These are phyloP conservation scores for Cololabis saira DNA, from an alignment of 2,113 vertebrate species.

Conservation along the genomic window DNA sequence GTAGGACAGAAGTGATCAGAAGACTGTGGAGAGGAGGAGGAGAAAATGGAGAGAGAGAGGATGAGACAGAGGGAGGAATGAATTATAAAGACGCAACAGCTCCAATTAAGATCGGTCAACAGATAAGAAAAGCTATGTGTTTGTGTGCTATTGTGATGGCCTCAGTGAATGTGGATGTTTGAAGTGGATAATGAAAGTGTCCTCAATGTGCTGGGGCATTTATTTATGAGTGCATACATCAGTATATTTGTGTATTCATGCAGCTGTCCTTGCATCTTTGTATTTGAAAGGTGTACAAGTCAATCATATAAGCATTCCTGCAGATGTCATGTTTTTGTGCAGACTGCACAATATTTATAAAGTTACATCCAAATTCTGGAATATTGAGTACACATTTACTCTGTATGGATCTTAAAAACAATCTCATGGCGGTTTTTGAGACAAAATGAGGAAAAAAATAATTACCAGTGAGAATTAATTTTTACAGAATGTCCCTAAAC, in stretches of 20 bases:
- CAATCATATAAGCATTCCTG: not conserved
- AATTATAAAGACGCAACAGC: conserved; percentile 55
- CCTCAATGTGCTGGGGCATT: not conserved
- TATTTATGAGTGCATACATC: not conserved
- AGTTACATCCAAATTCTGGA: not conserved
- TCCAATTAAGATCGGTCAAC: conserved; percentile 76
- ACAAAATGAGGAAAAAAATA: too few species aligned
- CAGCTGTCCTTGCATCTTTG: not conserved
- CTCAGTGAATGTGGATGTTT: not conserved
- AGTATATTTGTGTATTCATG: not conserved
- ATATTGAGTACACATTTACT: not conserved
- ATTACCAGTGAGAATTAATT: too few species aligned
- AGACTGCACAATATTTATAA: not conserved
- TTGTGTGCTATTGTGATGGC: conserved; percentile 10
- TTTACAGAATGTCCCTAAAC: too few species aligned
- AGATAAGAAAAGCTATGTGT: conserved; percentile 58
- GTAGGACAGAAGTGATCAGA: conserved; percentile 27
- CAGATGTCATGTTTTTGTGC: conserved; percentile 5
- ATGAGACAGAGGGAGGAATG: conserved; percentile 41
- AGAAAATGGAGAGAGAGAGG: conserved; percentile 37
- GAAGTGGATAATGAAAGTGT: conserved; percentile 19
- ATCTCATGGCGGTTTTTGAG: too few species aligned
- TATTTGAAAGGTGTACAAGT: conserved; percentile 1
- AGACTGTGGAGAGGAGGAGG: conserved; percentile 11
- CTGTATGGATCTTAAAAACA: too few species aligned